Conservation (phyloP, 1,140 invertebrate genomes). For the Drosophila kanapiae region DNA sequence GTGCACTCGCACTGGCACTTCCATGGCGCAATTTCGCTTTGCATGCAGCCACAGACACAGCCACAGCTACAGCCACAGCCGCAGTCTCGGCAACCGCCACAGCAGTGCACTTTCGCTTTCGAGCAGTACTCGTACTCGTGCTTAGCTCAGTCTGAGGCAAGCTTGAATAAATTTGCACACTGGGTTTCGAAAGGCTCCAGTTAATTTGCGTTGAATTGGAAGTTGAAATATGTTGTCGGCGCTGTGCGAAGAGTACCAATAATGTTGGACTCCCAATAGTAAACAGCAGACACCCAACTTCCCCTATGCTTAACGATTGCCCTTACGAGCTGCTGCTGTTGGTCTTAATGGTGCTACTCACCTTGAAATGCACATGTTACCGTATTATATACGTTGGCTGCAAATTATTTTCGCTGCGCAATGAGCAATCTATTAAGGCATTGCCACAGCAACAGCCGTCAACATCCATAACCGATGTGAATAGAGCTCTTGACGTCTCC, state of each 20-base stretch:
- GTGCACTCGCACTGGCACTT: slow-evolving; percentile 10
- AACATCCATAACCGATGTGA: slow-evolving; percentile 45
- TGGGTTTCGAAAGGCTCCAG: slow-evolving; percentile 41
- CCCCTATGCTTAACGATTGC: slow-evolving; percentile 28
- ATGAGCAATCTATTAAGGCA: slow-evolving; percentile 54
- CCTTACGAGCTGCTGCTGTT: slow-evolving; percentile 17
- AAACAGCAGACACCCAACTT: slow-evolving; percentile 24
- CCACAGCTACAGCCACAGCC: background rate
- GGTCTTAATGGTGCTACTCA: slow-evolving; percentile 44
- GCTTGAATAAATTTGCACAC: slow-evolving; percentile 49
- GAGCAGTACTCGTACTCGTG: slow-evolving; percentile 15
- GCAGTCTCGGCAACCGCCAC: background rate
- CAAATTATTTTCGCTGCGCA: slow-evolving; percentile 61
- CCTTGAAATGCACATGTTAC: slow-evolving; percentile 63
- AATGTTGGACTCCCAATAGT: slow-evolving; percentile 21
- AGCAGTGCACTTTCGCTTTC: slow-evolving; percentile 70
- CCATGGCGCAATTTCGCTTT: slow-evolving; percentile 60
- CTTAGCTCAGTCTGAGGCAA: slow-evolving; percentile 55
- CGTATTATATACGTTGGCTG: slow-evolving; percentile 24
- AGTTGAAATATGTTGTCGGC: slow-evolving; percentile 32
- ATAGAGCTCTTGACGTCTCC: slow-evolving; percentile 52
- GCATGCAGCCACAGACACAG: slow-evolving; percentile 26
- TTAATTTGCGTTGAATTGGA: slow-evolving; percentile 50
- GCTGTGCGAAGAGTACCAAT: slow-evolving; percentile 25
- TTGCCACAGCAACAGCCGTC: slow-evolving; percentile 23